Conservation (phyloP, 2,113 vertebrate genomes). For the Sylvietta virens region DNA sequence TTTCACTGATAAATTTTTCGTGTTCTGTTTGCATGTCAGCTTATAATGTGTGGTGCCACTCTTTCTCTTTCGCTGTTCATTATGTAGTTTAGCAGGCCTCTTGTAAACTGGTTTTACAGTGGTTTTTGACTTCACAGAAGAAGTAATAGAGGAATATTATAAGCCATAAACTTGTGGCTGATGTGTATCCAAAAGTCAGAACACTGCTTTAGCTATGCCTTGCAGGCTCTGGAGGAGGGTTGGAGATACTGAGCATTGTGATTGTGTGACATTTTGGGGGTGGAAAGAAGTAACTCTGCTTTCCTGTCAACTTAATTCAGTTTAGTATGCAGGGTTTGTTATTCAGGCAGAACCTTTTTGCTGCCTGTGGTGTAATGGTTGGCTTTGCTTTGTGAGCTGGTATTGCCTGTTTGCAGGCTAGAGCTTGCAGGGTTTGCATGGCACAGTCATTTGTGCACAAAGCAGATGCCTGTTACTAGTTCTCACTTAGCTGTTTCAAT, state of each 20-base stretch:
- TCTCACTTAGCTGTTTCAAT: neutral
- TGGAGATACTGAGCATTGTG: neutral
- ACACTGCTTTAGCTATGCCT: neutral
- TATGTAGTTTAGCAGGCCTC: neutral
- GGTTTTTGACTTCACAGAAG: neutral
- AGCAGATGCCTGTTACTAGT: neutral
- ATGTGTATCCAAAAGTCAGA: neutral
- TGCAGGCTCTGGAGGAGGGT: neutral
- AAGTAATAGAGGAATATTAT: neutral
- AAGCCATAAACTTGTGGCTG: neutral
- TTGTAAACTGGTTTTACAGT: neutral
- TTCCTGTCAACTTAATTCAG: neutral
- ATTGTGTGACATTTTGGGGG: constrained; percentile 16
- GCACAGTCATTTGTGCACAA: neutral
- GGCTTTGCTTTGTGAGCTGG: neutral
- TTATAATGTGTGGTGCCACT: neutral
- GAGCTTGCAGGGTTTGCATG: neutral
- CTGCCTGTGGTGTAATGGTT: neutral
- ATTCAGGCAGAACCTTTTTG: neutral
- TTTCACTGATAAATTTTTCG: neutral
- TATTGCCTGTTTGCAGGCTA: neutral
- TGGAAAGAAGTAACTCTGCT: neutral
- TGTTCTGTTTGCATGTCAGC: neutral
- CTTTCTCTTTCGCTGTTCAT: neutral
- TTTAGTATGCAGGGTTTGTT: neutral